Conservation (phyloP, 2,797 vertebrate species). For the Sebastes baramenuke region DNA sequence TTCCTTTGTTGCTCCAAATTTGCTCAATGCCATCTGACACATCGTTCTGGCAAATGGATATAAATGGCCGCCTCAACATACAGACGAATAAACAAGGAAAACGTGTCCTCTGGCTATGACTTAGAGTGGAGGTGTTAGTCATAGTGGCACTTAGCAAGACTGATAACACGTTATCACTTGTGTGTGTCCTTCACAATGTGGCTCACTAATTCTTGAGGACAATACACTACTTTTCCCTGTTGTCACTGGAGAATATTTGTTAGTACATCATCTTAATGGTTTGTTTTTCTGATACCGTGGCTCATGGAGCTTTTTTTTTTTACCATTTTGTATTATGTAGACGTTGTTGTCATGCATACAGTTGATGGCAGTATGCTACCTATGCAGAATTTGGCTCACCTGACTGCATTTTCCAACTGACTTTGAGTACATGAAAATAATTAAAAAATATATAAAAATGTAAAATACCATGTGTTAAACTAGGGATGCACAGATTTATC, state of each 20-base stretch:
- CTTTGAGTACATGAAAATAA: background rate
- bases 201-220: constrained; percentile 49
- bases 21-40: constrained; percentile 60
- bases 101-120: constrained; percentile 50
- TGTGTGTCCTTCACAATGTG: constrained; percentile 50
- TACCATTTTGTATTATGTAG: background rate
- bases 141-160: constrained; percentile 57
- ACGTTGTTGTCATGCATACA: background rate
- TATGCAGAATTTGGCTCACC: background rate
- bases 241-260: constrained; percentile 15
- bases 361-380: background rate
- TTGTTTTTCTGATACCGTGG: background rate
- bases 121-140: constrained; percentile 49
- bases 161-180: constrained; percentile 55
- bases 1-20: constrained; percentile 62
- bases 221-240: constrained; percentile 17
- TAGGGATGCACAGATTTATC: too few species aligned
- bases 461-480: background rate
- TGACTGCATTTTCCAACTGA: background rate
- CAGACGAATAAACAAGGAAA: constrained; percentile 68
- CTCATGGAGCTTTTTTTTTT: background rate
- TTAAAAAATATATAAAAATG: background rate
- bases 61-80: constrained; percentile 59
- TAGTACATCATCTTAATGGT: constrained; percentile 14
- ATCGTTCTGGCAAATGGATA: constrained; percentile 63